Evolutionary conservation across 1,140 invertebrate genomes (phyloP).

Genomic region (Meloidogyne exigua): DNA sequence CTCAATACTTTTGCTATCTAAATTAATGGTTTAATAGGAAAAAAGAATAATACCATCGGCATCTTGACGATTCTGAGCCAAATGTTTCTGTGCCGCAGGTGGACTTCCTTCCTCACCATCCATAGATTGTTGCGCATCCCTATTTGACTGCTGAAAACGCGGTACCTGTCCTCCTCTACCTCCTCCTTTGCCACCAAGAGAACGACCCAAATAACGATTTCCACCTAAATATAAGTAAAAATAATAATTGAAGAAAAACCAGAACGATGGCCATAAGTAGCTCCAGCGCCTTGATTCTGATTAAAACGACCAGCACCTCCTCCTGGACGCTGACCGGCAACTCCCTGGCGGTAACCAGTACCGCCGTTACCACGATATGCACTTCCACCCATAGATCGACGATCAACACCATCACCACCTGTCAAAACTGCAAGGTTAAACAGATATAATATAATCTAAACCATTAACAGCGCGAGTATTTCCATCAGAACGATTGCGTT

Average conservation of each 20-base stretch:
- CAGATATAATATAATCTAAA: not conserved
- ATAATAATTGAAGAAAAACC: no score
- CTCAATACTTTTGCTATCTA: slow-evolving; percentile 4
- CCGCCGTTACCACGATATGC: not conserved
- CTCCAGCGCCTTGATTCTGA: not conserved
- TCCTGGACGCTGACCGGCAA: not conserved
- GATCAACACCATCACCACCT: slow-evolving; percentile 5
- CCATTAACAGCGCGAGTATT: not conserved
- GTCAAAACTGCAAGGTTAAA: not conserved
- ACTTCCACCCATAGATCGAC: slow-evolving; percentile 10
- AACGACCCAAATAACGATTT: not conserved
- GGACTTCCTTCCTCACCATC: not conserved
- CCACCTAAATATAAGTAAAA: not conserved
- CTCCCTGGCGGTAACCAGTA: not conserved
- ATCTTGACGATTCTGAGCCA: not conserved
- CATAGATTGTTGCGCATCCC: not conserved
- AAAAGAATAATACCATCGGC: not conserved
- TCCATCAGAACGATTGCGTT: not conserved
- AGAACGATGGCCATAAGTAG: not conserved
- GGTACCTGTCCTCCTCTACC: not conserved
- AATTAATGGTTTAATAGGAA: not conserved
- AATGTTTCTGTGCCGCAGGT: not conserved
- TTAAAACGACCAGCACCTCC: not conserved
- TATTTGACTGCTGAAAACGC: not conserved
- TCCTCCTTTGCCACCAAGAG: not conserved